A percentile compares a stretch with the other conserved stretches of the same genome.
phyloP scores from a whole-genome alignment of 2,888 invertebrate genomes.

The Catonia carolina region DNA sequence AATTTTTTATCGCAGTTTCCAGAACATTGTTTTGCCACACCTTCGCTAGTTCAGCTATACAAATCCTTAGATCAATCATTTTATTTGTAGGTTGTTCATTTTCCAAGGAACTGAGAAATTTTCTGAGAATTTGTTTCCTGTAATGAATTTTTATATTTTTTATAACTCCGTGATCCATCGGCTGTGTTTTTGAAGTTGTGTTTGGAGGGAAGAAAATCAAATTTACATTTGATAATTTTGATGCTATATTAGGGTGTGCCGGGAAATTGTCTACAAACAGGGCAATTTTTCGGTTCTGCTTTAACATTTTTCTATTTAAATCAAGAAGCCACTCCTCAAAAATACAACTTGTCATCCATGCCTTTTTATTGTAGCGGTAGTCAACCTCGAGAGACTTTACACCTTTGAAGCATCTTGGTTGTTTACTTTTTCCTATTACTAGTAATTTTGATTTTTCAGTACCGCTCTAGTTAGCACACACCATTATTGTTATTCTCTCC shows the following conservation, averaged over 20 bases:
- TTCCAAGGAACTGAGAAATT: background rate
- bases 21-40: conserved; percentile 4
- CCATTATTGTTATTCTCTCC: background rate
- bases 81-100: conserved; percentile 1
- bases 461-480: conserved; percentile 1
- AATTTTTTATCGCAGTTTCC: conserved; percentile 38
- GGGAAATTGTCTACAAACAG: conserved; percentile 5
- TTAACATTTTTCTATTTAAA: conserved; percentile 5
- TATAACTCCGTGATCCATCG: conserved; percentile 3
- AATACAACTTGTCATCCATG: conserved; percentile 7
- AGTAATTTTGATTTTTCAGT: conserved; percentile 4
- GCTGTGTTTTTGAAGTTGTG: background rate
- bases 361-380: conserved; percentile 6
- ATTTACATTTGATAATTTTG: too few species aligned
- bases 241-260: too few species aligned
- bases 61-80: background rate
- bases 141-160: conserved; percentile 10
- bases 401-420: background rate
- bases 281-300: conserved; percentile 2
- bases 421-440: conserved; percentile 4
- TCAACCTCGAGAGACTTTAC: conserved; percentile 5
- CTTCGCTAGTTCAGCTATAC: background rate
- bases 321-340: conserved; percentile 2
- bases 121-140: conserved; percentile 3
- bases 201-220: background rate